phyloP scores from a whole-genome alignment of 2,888 invertebrate species.

The Pelosia muscerda region DNA sequence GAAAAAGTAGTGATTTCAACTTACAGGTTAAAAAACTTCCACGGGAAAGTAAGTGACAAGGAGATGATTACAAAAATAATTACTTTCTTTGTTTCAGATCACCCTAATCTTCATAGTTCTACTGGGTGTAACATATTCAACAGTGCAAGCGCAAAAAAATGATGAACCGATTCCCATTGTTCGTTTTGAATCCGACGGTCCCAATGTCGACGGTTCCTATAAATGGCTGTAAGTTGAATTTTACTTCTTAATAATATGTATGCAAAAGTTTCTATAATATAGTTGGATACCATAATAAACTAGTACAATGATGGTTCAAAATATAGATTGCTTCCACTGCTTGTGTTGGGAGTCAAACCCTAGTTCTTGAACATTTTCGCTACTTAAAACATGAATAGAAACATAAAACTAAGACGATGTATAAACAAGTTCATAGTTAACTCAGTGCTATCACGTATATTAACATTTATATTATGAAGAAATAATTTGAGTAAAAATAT shows the following conservation, averaged over 20 bases:
- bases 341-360: no score
- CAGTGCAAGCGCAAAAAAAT: slow-evolving; percentile 61
- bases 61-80: no score
- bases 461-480: no score
- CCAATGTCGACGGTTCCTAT: slow-evolving; percentile 88
- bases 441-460: no score
- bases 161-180: slow-evolving; percentile 87
- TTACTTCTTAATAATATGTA: neutral
- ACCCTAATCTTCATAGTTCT: slow-evolving; percentile 61
- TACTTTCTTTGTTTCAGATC: slow-evolving; percentile 63
- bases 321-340: no score
- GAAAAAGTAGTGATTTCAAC: neutral
- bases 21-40: neutral
- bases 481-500: no score
- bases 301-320: no score
- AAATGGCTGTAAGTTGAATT: slow-evolving; percentile 82
- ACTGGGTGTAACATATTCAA: slow-evolving; percentile 50
- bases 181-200: slow-evolving; percentile 87
- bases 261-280: neutral
- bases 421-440: no score
- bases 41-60: neutral
- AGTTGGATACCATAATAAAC: no score
- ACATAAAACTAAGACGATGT: no score
- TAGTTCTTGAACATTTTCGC: no score
- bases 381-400: no score